Conservation (phyloP, 2,888 invertebrate species). For the Caenorhabditis panamensis region DNA sequence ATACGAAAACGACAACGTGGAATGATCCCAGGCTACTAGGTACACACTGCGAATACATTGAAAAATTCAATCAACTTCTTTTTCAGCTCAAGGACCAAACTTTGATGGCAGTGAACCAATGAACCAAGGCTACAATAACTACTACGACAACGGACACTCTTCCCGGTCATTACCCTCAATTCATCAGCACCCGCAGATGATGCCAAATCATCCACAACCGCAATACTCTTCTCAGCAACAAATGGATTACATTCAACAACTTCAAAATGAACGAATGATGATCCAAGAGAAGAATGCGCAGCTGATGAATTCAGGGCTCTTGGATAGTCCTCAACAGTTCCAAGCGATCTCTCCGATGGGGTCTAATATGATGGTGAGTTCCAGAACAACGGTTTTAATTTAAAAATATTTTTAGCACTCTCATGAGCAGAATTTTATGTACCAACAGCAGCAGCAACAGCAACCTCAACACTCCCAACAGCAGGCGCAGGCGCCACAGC, state of each 20-base stretch:
- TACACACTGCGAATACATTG: too few species aligned
- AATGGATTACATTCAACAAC: slow-evolving; percentile 65
- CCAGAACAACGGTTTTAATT: background rate
- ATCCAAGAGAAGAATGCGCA: slow-evolving; percentile 69
- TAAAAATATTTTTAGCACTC: slow-evolving; percentile 26
- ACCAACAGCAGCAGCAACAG: slow-evolving; percentile 41
- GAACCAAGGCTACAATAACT: slow-evolving; percentile 24
- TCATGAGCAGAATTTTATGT: slow-evolving; percentile 38
- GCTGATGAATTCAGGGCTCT: slow-evolving; percentile 62
- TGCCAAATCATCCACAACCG: slow-evolving; percentile 49
- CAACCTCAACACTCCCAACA: slow-evolving; percentile 11
- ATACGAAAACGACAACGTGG: slow-evolving; percentile 67
- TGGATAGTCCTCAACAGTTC: slow-evolving; percentile 59
- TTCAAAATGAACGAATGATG: slow-evolving; percentile 66
- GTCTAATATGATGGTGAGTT: slow-evolving; percentile 3
- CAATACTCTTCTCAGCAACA: slow-evolving; percentile 54
- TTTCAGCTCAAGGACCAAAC: slow-evolving; percentile 37
- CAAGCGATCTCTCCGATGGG: slow-evolving; percentile 56
- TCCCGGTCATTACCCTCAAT: slow-evolving; percentile 60
- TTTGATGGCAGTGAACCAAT: slow-evolving; percentile 10
- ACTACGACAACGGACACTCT: slow-evolving; percentile 45
- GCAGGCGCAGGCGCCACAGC: slow-evolving; percentile 11
- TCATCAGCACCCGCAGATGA: slow-evolving; percentile 59
- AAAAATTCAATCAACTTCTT: too few species aligned
- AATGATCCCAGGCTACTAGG: slow-evolving; percentile 62